Evolutionary conservation across 2,888 invertebrate species (phyloP), one percentile per base, ranked within the genome.

Genomic region (Cremastinae sp.): DNA sequence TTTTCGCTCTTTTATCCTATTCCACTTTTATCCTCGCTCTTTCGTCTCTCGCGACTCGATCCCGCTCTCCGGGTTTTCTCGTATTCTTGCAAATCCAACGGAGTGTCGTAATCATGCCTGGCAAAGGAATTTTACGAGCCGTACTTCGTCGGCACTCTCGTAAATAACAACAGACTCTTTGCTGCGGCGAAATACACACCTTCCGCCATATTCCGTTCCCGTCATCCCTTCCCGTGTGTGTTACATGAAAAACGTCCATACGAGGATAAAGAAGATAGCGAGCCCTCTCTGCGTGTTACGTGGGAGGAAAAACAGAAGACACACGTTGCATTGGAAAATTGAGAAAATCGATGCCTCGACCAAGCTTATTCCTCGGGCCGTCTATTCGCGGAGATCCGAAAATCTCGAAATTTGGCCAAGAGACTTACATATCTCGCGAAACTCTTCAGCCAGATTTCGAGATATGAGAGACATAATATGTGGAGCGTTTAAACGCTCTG

Each of bases 111-210:
- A 70, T 72, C 62, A 64, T 62, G 28, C 45, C 53, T 61, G 34
- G 68, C 14, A 36, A 58, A 68, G 66, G 36, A 68, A 68, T 71
- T 51, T 61, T 58, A 66, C 61, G 49, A 45, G n/a, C 38, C 36
- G 16, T 14, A 45, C 41, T 41, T 38, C 66, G 22, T 51, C 64
- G 53, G 51, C 45, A 45, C 14, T 64, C 28, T 58, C 68, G 72
- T 75, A 72, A 72, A 68, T 72, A 68, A 75, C 68, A 72, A 75
- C 62, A 68, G 53, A n/a, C n/a, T 59, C 47, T 45, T 12, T 8
- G 34, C 28, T 28, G 34, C 45, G 22, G 22, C 28, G 36, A 28
- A 68, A 68, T n/a, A n/a, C n/a, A n/a, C 56, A 41, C 8, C 51
- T 22, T 22, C 14, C 2, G 45, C 12, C 43, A 41, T n/a, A n/a